Percentiles rank a stretch among this genome's conserved stretches.
phyloP scores from a whole-genome alignment of 1,140 invertebrate species.

The Glomeris maerens region DNA sequence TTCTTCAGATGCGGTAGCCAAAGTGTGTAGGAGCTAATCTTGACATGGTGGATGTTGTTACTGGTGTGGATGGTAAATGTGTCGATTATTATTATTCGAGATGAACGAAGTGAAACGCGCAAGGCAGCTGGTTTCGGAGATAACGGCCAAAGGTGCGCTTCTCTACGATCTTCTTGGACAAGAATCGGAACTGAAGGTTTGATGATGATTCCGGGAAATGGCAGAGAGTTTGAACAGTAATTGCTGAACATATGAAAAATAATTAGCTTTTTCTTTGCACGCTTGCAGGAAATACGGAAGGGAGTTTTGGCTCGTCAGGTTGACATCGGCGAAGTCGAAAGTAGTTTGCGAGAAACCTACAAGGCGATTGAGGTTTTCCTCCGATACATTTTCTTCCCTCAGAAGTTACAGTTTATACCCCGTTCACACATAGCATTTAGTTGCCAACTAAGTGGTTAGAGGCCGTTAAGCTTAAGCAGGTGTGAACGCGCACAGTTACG shows the following conservation, averaged over 20 bases:
- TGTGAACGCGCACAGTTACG: too few species aligned
- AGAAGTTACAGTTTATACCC: too few species aligned
- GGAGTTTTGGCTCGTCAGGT: slow-evolving; percentile 55
- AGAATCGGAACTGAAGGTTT: slow-evolving; percentile 70
- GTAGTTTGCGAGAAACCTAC: slow-evolving; percentile 51
- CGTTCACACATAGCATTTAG: too few species aligned
- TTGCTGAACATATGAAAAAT: not conserved
- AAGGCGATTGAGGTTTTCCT: slow-evolving; percentile 44
- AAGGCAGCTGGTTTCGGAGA: slow-evolving; percentile 70
- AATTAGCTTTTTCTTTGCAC: slow-evolving; percentile 6
- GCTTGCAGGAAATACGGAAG: slow-evolving; percentile 39
- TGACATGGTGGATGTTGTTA: too few species aligned
- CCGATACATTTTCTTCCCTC: too few species aligned
- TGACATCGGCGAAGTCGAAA: slow-evolving; percentile 69
- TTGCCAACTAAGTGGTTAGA: too few species aligned
- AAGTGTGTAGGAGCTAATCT: too few species aligned
- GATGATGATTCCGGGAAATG: slow-evolving; percentile 13
- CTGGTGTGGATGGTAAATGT: too few species aligned
- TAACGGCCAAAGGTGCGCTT: slow-evolving; percentile 74
- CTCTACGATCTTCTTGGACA: slow-evolving; percentile 81
- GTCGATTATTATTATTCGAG: too few species aligned
- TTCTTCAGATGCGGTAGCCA: too few species aligned
- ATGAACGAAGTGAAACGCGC: slow-evolving; percentile 69
- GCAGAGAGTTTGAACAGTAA: not conserved
- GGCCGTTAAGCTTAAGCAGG: too few species aligned